Evolutionary conservation across 2,888 invertebrate genomes (phyloP).

Genomic region (Parasteatoda lunata): DNA sequence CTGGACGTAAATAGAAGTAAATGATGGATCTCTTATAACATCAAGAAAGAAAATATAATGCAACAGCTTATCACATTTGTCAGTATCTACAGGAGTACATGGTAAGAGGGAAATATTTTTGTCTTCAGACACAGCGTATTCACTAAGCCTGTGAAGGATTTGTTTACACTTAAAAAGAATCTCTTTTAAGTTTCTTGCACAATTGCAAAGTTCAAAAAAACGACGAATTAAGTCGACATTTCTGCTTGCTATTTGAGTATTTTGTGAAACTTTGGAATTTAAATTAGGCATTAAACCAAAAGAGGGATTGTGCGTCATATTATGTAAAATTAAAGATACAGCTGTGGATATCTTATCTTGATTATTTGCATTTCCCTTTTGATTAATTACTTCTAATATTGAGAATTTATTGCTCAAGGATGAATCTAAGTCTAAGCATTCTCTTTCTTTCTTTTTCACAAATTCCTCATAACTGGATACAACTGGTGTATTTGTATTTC

Average conservation of each 20-base stretch:
- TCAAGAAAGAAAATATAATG: conserved; percentile 41
- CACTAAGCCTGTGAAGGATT: conserved; percentile 9
- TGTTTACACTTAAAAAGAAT: conserved; percentile 21
- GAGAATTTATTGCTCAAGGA: too few relatives aligned
- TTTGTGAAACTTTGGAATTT: conserved; percentile 15
- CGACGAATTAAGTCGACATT: conserved; percentile 17
- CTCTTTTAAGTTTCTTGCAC: conserved; percentile 10
- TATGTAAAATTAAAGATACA: conserved; percentile 36
- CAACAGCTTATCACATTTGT: background rate
- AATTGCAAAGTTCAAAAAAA: conserved; percentile 20
- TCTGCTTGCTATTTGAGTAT: conserved; percentile 8
- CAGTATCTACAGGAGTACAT: background rate
- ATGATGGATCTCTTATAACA: conserved; percentile 23
- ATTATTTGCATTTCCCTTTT: conserved; percentile 40
- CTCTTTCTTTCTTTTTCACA: too few relatives aligned
- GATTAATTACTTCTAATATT: background rate
- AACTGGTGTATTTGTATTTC: too few relatives aligned
- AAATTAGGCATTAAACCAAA: conserved; percentile 17
- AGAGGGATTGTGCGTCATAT: conserved; percentile 38
- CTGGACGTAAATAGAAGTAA: conserved; percentile 18
- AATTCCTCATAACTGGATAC: too few relatives aligned
- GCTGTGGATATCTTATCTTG: conserved; percentile 24
- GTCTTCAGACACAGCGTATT: background rate
- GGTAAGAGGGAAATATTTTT: background rate
- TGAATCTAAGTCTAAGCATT: too few relatives aligned